Conservation (phyloP, 2,888 invertebrate genomes). For the Troglohyphantes excavatus region DNA sequence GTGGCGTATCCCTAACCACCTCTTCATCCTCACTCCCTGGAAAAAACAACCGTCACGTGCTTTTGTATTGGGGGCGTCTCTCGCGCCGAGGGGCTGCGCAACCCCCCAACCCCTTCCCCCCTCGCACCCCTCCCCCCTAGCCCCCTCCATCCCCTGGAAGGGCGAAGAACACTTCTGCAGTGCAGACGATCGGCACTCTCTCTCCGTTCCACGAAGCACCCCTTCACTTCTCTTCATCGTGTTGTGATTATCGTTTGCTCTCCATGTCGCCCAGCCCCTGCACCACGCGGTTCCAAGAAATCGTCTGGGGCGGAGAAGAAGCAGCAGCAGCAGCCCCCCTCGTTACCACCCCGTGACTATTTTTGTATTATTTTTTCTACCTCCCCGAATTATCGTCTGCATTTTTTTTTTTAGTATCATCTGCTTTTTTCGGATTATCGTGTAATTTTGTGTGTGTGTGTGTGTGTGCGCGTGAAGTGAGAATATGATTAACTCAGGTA, state of each 20-base stretch:
- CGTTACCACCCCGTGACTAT: neutral
- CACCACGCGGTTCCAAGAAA: neutral
- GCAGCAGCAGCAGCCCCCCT: too few relatives aligned
- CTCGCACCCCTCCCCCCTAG: neutral
- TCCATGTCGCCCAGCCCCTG: slow-evolving; percentile 1
- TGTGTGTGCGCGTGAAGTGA: neutral
- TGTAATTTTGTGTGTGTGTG: neutral
- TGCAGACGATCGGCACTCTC: slow-evolving; percentile 8
- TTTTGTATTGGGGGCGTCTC: neutral
- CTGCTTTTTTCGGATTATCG: neutral
- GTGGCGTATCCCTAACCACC: too few relatives aligned
- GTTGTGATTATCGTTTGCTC: neutral
- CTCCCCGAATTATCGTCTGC: neutral
- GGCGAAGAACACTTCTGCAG: neutral
- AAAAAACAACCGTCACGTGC: neutral
- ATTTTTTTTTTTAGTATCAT: neutral
- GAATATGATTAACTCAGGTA: neutral
- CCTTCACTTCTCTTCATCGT: neutral
- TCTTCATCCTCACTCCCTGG: too few relatives aligned
- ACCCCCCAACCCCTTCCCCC: neutral
- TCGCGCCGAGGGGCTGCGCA: neutral
- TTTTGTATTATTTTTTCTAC: neutral
- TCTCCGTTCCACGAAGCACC: neutral
- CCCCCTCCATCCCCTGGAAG: neutral
- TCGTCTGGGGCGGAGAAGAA: neutral